These are phyloP conservation scores for Octopus sinensis DNA, from an alignment of 1,140 invertebrate species.

Conservation along the genomic window DNA sequence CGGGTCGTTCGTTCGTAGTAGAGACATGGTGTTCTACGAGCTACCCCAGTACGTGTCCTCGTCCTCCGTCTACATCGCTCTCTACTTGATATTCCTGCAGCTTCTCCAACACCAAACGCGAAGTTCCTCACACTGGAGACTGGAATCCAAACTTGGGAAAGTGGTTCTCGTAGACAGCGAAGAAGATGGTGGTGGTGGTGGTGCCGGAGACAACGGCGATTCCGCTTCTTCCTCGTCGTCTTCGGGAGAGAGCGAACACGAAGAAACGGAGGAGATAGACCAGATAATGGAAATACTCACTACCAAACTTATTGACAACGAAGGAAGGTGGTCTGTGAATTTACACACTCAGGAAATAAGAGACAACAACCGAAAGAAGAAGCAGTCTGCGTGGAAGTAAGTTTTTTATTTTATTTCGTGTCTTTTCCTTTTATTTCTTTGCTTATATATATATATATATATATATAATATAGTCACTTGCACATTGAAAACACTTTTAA, in stretches of 20 bases:
- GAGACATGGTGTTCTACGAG: slow-evolving; percentile 21
- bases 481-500: too few species aligned
- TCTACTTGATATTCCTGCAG: slow-evolving; percentile 64
- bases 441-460: too few species aligned
- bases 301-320: slow-evolving; percentile 57
- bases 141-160: slow-evolving; percentile 68
- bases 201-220: slow-evolving; percentile 10
- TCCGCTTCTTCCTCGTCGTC: background rate
- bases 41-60: slow-evolving; percentile 49
- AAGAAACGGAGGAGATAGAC: background rate
- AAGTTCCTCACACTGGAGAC: slow-evolving; percentile 72
- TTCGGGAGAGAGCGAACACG: background rate
- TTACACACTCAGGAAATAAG: slow-evolving; percentile 11
- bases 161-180: slow-evolving; percentile 62
- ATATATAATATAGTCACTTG: too few species aligned
- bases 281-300: slow-evolving; percentile 48
- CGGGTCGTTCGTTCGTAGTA: background rate
- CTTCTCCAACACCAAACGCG: slow-evolving; percentile 70
- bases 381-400: background rate
- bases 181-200: slow-evolving; percentile 26
- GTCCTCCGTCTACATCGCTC: slow-evolving; percentile 51
- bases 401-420: too few species aligned
- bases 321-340: slow-evolving; percentile 42
- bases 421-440: too few species aligned
- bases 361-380: background rate